These are phyloP conservation scores for Mastomys natalensis DNA, from an alignment of 2,113 vertebrate genomes.

Conservation along the genomic window DNA sequence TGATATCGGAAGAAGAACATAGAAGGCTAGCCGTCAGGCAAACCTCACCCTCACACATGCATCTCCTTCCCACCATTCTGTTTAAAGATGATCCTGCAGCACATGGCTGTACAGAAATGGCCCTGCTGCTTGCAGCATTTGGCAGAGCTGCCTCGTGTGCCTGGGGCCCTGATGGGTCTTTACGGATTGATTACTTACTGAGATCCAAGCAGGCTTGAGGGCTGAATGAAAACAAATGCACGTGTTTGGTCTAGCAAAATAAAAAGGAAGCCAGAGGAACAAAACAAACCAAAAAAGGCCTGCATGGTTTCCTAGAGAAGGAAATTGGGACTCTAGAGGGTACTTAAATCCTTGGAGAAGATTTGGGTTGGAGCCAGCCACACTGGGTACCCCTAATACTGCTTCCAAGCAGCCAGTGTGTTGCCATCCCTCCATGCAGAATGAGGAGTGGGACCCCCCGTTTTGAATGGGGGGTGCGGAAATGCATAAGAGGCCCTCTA, in stretches of 20 bases:
- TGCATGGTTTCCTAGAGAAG: not conserved
- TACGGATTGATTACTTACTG: not conserved
- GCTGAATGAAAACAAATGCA: constrained; percentile 24
- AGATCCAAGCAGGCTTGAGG: not conserved
- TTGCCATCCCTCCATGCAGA: not conserved
- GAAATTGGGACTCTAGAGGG: not conserved
- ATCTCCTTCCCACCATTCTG: fast-evolving
- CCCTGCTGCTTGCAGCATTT: not conserved
- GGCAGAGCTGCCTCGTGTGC: too few relatives aligned
- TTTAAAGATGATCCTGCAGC: not conserved
- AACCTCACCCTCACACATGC: fast-evolving
- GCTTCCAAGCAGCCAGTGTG: not conserved
- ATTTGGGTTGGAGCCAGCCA: not conserved
- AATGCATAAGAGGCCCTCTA: not conserved
- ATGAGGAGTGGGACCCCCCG: not conserved
- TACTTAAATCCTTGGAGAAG: not conserved
- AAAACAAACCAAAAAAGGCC: not conserved
- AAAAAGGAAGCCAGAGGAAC: not conserved
- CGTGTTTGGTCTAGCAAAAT: not conserved
- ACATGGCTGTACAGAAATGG: fast-evolving
- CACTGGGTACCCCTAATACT: not conserved
- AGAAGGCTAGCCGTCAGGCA: too few relatives aligned
- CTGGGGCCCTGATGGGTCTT: not conserved
- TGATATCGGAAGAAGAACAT: not conserved
- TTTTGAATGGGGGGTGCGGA: not conserved